Conservation (phyloP, 2,797 vertebrate species). For the Ctenochaetus hawaiiensis region DNA sequence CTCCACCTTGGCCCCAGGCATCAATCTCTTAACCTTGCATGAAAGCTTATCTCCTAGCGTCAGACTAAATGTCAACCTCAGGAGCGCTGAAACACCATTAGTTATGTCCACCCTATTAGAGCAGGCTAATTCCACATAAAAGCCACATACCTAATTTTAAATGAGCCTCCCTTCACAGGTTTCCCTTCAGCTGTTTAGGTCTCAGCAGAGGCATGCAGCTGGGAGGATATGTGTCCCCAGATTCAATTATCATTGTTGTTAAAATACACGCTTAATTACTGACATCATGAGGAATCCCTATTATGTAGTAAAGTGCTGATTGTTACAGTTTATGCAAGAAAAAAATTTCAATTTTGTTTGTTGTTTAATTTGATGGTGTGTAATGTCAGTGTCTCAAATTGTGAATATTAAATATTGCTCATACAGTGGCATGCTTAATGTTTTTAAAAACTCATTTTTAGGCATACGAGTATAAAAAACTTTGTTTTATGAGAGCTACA, state of each 20-base stretch:
- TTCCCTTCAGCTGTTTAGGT: constrained; percentile 42
- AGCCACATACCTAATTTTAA: constrained; percentile 70
- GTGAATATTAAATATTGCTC: constrained; percentile 1
- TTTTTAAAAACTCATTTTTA: background rate
- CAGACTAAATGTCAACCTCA: constrained; percentile 75
- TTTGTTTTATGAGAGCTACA: background rate
- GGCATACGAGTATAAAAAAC: background rate
- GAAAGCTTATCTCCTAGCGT: constrained; percentile 70
- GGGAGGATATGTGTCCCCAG: constrained; percentile 54
- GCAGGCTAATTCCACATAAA: constrained; percentile 74
- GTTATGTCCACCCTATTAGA: constrained; percentile 72
- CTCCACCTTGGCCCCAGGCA: constrained; percentile 40
- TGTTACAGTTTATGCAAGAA: constrained; percentile 5
- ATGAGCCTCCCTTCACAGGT: constrained; percentile 56
- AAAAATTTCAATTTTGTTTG: constrained; percentile 4
- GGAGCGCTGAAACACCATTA: constrained; percentile 70
- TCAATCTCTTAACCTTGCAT: constrained; percentile 61
- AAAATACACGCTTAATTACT: constrained; percentile 50
- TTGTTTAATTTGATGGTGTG: constrained; percentile 5
- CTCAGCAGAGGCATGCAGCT: constrained; percentile 51
- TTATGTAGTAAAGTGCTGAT: constrained; percentile 32
- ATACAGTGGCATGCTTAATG: background rate
- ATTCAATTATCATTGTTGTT: constrained; percentile 58
- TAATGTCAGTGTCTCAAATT: background rate
- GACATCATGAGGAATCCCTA: constrained; percentile 13